These are phyloP conservation scores for Baronia brevicornis DNA, from an alignment of 2,888 invertebrate species.

Conservation along the genomic window DNA sequence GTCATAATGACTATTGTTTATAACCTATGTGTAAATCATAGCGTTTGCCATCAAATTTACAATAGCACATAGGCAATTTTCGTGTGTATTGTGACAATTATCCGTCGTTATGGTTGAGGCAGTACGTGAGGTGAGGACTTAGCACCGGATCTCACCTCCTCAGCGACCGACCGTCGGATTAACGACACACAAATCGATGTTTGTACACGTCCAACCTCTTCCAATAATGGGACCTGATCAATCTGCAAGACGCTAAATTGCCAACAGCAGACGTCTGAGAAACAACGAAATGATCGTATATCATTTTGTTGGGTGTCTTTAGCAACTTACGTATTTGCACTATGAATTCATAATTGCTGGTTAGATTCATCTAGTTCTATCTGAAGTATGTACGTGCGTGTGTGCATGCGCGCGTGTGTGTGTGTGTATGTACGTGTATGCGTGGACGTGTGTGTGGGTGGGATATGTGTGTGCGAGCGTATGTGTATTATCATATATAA, in stretches of 20 bases:
- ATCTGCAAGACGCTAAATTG: slow-evolving; percentile 64
- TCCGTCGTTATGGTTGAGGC: slow-evolving; percentile 49
- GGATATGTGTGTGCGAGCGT: too few species aligned
- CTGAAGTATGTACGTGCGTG: too few species aligned
- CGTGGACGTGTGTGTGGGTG: too few species aligned
- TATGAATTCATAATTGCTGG: slow-evolving; percentile 47
- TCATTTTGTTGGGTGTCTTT: slow-evolving; percentile 30
- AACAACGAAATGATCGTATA: slow-evolving; percentile 57
- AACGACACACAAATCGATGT: slow-evolving; percentile 72
- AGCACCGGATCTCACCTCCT: slow-evolving; percentile 55
- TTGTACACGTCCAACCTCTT: slow-evolving; percentile 74
- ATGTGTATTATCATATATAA: too few species aligned
- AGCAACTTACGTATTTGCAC: slow-evolving; percentile 36
- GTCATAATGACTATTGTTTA: too few species aligned
- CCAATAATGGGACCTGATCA: slow-evolving; percentile 71
- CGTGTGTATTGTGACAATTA: slow-evolving; percentile 57
- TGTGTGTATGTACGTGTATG: too few species aligned
- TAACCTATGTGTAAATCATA: neutral
- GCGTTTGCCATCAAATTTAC: slow-evolving; percentile 23
- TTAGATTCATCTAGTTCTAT: slow-evolving; percentile 39
- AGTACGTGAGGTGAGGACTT: slow-evolving; percentile 64
- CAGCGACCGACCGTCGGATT: slow-evolving; percentile 49
- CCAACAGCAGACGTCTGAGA: slow-evolving; percentile 57
- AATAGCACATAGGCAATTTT: slow-evolving; percentile 21
- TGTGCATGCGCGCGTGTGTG: too few species aligned